Conservation (phyloP, 2,888 invertebrate genomes). For the Phortica okadai region DNA sequence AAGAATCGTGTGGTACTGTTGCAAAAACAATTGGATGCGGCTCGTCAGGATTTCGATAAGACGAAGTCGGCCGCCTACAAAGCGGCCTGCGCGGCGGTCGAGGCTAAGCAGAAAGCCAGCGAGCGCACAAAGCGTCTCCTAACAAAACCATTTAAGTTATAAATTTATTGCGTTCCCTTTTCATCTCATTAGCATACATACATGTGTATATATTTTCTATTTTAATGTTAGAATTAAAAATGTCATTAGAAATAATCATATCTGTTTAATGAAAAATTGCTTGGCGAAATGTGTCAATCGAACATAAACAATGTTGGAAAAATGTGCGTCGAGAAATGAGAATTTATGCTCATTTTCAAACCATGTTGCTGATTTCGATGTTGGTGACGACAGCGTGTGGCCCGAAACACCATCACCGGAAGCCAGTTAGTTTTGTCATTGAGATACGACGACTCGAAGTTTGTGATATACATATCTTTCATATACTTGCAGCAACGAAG, state of each 20-base stretch:
- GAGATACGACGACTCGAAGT: slow-evolving; percentile 20
- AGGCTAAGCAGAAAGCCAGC: slow-evolving; percentile 79
- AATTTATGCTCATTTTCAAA: not conserved
- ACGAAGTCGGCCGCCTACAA: slow-evolving; percentile 83
- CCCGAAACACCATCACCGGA: not conserved
- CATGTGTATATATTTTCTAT: slow-evolving; percentile 40
- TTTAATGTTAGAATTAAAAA: too few relatives aligned
- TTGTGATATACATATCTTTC: not conserved
- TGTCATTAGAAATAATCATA: too few relatives aligned
- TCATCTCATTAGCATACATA: too few relatives aligned
- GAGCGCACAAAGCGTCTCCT: not conserved
- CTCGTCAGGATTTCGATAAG: slow-evolving; percentile 80
- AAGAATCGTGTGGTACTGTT: slow-evolving; percentile 81
- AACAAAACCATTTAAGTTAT: not conserved
- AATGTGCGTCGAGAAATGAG: not conserved
- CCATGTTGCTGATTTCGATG: slow-evolving; percentile 42
- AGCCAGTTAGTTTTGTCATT: too few relatives aligned
- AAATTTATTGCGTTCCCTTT: not conserved
- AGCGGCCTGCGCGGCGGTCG: slow-evolving; percentile 82
- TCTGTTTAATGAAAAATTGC: not conserved
- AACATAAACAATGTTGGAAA: not conserved
- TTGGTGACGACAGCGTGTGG: slow-evolving; percentile 17
- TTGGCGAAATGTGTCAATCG: not conserved
- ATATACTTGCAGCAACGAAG: not conserved
- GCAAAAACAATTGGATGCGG: slow-evolving; percentile 80